Conservation (phyloP, 2,888 invertebrate genomes). For the Drosophila phalerata region DNA sequence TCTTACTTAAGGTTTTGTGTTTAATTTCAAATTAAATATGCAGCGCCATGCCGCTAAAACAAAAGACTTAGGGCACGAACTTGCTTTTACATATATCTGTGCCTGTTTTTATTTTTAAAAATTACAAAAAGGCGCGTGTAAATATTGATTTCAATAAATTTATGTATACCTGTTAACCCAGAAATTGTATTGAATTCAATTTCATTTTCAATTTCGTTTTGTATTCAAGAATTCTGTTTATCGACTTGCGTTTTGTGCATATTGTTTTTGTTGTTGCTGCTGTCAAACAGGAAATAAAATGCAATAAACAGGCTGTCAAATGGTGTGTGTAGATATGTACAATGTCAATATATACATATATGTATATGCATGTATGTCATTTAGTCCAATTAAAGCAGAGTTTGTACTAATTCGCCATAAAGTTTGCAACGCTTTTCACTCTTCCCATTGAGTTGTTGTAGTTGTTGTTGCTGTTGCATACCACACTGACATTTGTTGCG, state of each 20-base stretch:
- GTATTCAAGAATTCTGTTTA: conserved; percentile 37
- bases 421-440: conserved; percentile 63
- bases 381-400: conserved; percentile 68
- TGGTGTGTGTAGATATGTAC: conserved; percentile 1
- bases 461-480: conserved; percentile 41
- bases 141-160: conserved; percentile 5
- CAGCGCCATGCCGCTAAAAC: conserved; percentile 59
- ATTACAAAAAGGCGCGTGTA: background rate
- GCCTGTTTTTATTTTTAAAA: background rate
- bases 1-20: background rate
- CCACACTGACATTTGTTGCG: conserved; percentile 63
- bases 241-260: conserved; percentile 7
- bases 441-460: conserved; percentile 31
- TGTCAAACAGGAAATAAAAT: conserved; percentile 48
- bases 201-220: conserved; percentile 38
- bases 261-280: conserved; percentile 10
- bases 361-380: conserved; percentile 14
- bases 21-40: conserved; percentile 64
- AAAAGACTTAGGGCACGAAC: conserved; percentile 74
- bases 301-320: conserved; percentile 3
- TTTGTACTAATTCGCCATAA: conserved; percentile 78
- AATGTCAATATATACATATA: background rate
- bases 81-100: conserved; percentile 16
- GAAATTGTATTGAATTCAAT: conserved; percentile 51
- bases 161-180: conserved; percentile 61